Base-by-base conservation (phyloP, 2,888 invertebrate species). In the Cantharis lateralis region DNA sequence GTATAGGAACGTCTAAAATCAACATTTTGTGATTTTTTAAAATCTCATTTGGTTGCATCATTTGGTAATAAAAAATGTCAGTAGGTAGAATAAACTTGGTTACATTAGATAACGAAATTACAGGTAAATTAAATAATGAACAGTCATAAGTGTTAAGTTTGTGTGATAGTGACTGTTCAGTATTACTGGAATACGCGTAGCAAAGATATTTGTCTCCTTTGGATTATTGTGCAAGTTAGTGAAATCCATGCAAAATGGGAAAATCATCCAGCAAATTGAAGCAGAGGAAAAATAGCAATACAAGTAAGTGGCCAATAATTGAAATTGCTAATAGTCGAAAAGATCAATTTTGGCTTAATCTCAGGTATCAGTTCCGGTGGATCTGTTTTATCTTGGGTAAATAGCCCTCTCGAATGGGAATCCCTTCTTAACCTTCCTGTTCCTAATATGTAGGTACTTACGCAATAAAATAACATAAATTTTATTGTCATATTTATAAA, bases 191-290 rank as follows among this genome's bases (percentile, higher is more conserved):
- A 68, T 66, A 20, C 64, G 63, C 20, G 64, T 15, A 20, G 20
- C 64, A 20, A 20, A 20, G 64, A 20, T 24, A 63, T 16, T 64
- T 20, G 0, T 18, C 64, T n/a, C 64, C 15, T 48, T 48, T 48
- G 48, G 48, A 48, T 48, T 48, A 48, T 48, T 48, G 48, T 48
- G 48, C n/a, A n/a, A 48, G 48, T n/a, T n/a, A 48, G 16, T 64
- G 62, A 5, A 18, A 15, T 72, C 20, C 62, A 70, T 18, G 66
- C 15, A 81, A 61, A 63, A 87, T 87, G 87, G 87, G 87, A 68
- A 87, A 87, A 83, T 82, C 85, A 66, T 83, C 87, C 64, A 87
- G 87, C 80, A 87, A 87, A 81, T 76, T 85, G 74, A 87, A 87
- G 81, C 85, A 84, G 76, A 83, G 85, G 78, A 82, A 84, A 72